Evolutionary conservation across 30 jellyfish, hydroid and myxozoan species (phyloP).

Genomic region (Turritopsis dohrnii): DNA sequence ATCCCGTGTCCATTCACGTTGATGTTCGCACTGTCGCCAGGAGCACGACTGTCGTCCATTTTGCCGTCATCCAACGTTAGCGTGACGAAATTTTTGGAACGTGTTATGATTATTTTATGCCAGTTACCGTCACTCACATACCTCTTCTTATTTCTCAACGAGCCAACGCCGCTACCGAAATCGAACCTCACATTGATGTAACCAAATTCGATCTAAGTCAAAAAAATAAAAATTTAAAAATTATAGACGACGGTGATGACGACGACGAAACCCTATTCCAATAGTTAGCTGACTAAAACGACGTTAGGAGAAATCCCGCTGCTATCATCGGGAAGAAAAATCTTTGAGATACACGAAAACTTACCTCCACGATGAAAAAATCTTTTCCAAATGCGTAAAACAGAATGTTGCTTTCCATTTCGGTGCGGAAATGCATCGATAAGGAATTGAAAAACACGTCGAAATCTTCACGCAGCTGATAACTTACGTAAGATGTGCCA

Average conservation of each 20-base stretch:
- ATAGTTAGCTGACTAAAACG: too few relatives aligned
- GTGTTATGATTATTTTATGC: slow-evolving; percentile 66
- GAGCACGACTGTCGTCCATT: slow-evolving; percentile 59
- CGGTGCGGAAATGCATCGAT: slow-evolving; percentile 81
- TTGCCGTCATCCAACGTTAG: slow-evolving; percentile 69
- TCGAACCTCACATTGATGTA: slow-evolving; percentile 68
- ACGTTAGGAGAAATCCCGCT: too few relatives aligned
- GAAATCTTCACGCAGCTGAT: slow-evolving; percentile 55
- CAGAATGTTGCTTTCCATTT: slow-evolving; percentile 46
- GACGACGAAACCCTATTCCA: too few relatives aligned
- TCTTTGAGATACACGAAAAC: not conserved
- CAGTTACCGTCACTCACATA: slow-evolving; percentile 91
- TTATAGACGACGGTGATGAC: too few relatives aligned
- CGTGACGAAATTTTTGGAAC: slow-evolving; percentile 68
- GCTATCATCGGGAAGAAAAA: too few relatives aligned
- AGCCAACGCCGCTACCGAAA: slow-evolving; percentile 91
- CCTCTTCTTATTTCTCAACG: slow-evolving; percentile 26
- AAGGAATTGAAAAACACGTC: slow-evolving; percentile 71
- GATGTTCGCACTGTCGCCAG: slow-evolving; percentile 81
- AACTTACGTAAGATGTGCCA: slow-evolving; percentile 77
- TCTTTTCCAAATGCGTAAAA: slow-evolving; percentile 58
- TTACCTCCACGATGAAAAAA: slow-evolving; percentile 85
- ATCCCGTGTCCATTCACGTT: slow-evolving; percentile 57
- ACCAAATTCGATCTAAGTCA: slow-evolving; percentile 37
- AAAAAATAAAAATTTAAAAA: too few relatives aligned